phyloP scores from a whole-genome alignment of 2,888 invertebrate genomes.

The Leuctra nigra region DNA sequence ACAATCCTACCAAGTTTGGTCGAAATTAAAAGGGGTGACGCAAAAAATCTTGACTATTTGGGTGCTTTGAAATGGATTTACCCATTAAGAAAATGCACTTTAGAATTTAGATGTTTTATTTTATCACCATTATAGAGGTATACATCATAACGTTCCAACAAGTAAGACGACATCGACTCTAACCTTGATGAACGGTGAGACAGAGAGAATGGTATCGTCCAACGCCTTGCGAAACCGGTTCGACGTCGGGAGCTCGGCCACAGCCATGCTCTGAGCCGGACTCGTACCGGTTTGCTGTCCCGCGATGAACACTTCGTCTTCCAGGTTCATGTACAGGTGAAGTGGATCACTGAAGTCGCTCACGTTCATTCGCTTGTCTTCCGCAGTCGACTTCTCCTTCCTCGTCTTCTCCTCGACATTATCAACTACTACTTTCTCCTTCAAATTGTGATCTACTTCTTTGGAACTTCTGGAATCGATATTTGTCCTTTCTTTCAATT shows the following conservation, averaged over 20 bases:
- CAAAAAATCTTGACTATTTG: too few relatives aligned
- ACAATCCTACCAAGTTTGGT: too few relatives aligned
- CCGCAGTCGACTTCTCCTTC: constrained; percentile 22
- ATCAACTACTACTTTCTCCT: too few relatives aligned
- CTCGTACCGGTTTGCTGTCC: neutral
- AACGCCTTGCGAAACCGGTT: constrained; percentile 69
- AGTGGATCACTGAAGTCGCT: constrained; percentile 82
- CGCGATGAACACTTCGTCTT: constrained; percentile 40
- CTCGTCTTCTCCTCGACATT: neutral
- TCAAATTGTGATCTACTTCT: too few relatives aligned
- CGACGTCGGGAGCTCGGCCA: constrained; percentile 53
- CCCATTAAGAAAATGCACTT: too few relatives aligned
- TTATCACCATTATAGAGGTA: too few relatives aligned
- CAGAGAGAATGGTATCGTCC: constrained; percentile 65
- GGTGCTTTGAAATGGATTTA: too few relatives aligned
- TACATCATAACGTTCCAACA: too few relatives aligned
- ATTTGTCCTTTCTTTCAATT: too few relatives aligned
- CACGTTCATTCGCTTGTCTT: constrained; percentile 37
- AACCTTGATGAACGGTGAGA: constrained; percentile 74
- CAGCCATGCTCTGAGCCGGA: constrained; percentile 34
- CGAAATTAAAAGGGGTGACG: too few relatives aligned
- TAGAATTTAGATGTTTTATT: too few relatives aligned
- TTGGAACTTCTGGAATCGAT: too few relatives aligned
- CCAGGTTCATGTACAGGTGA: constrained; percentile 46
- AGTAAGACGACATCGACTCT: neutral